Evolutionary conservation across 2,888 invertebrate species (phyloP).

Genomic region (Trissonchulus sp.): DNA sequence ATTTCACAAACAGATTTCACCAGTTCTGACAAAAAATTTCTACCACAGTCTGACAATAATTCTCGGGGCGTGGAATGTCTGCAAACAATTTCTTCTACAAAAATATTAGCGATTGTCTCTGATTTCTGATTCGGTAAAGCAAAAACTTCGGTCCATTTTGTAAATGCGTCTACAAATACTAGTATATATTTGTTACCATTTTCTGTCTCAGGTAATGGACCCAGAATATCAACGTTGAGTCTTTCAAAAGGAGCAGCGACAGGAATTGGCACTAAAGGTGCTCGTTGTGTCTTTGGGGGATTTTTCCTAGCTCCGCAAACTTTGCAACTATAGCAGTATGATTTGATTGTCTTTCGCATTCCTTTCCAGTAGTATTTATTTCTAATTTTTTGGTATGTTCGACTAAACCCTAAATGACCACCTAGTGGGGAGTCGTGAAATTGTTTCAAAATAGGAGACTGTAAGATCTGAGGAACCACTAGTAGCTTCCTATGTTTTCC

Average conservation of each 20-base stretch:
- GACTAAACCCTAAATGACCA: slow-evolving; percentile 39
- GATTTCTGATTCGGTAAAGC: slow-evolving; percentile 47
- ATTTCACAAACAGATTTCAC: slow-evolving; percentile 34
- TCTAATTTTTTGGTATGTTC: slow-evolving; percentile 32
- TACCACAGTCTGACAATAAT: slow-evolving; percentile 43
- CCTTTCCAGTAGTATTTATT: slow-evolving; percentile 36
- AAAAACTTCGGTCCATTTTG: slow-evolving; percentile 40
- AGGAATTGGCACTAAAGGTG: slow-evolving; percentile 30
- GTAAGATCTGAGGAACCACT: no score
- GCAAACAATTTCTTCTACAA: slow-evolving; percentile 38
- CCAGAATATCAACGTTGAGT: slow-evolving; percentile 38
- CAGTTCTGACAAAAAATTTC: slow-evolving; percentile 37
- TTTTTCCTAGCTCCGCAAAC: slow-evolving; percentile 34
- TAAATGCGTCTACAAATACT: slow-evolving; percentile 36
- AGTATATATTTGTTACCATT: slow-evolving; percentile 39
- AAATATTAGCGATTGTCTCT: slow-evolving; percentile 43
- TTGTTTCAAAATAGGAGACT: no score
- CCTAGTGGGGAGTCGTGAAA: slow-evolving; percentile 18
- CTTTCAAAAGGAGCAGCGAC: slow-evolving; percentile 39
- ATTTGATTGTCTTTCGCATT: slow-evolving; percentile 33
- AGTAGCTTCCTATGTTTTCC: no score
- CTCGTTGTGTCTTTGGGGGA: background rate
- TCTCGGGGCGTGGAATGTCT: slow-evolving; percentile 38
- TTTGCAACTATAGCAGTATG: slow-evolving; percentile 32
- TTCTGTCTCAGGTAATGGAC: slow-evolving; percentile 37